Evolutionary conservation across 1,140 invertebrate species (phyloP), one percentile per base, ranked within the genome.

Genomic region (Cryptotermes secundus): DNA sequence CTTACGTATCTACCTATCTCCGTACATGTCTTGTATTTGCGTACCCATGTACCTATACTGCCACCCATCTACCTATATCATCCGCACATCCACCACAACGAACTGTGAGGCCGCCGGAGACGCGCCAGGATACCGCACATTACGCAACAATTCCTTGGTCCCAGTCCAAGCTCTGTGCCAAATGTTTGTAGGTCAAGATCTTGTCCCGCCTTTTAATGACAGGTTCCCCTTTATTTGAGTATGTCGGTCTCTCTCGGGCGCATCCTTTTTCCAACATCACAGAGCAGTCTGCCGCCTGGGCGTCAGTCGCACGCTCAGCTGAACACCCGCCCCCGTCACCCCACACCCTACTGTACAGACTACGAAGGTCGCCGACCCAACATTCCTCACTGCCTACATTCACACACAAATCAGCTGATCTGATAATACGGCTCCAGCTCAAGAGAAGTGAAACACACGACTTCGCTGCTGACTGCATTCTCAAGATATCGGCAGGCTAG

Each of bases 201-300:
- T 72, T 31, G n/a, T 81, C 80, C 80, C 42, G 80, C 42, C 7
- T 34, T 81, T 81, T 81, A 81, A 81, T n/a, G 80, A 81, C 42
- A 72, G 59, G 80, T 81, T 81, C 80, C 80, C 80, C 80, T 81
- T 81, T 81, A 81, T 81, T 35, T 35, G 22, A 26, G 35, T 16
- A 45, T 81, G 26, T 81, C 45, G 16, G 16, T 49, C 45, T 49
- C 45, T 81, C 42, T n/a, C 80, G 26, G 59, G 59, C n/a, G 59
- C 59, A 72, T 72, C 59, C 59, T 72, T 72, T 72, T 72, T 72
- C 59, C 59, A 72, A 72, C 59, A 72, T 72, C 59, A 72, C 59
- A 72, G 59, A 72, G 26, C 59, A 72, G 59, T 7, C 59, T 72
- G 59, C 53, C 53, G 53, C 26, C 53, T 19, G 53, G 53, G 53